Percentiles rank a stretch among this genome's conserved stretches.
Conservation (phyloP, 92 coral and sea anemone genomes). For the Porites lobata region DNA sequence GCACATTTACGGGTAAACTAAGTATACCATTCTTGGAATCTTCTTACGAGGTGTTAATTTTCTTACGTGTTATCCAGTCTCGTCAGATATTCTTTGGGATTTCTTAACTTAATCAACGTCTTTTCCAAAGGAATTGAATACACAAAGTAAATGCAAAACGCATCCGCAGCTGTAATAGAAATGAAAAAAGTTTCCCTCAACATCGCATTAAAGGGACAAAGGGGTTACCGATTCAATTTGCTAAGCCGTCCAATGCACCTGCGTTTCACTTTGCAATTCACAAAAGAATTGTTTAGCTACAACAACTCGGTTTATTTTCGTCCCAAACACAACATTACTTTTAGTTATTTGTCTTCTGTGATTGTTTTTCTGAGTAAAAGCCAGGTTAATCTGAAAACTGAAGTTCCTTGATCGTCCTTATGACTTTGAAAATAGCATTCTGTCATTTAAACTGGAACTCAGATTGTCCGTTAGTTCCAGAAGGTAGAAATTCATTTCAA, state of each 20-base stretch:
- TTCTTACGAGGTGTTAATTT: not conserved
- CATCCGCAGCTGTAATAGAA: not conserved
- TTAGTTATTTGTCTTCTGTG: not conserved
- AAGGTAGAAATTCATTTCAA: not conserved
- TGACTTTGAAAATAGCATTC: too few species aligned
- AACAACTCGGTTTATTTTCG: not conserved
- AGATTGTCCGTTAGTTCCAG: not conserved
- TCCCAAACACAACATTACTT: slow-evolving; percentile 36
- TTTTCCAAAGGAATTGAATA: not conserved
- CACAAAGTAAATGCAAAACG: not conserved
- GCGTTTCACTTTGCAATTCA: not conserved
- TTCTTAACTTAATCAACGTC: not conserved
- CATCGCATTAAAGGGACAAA: not conserved
- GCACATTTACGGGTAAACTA: not conserved
- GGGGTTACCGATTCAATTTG: not conserved
- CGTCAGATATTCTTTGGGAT: not conserved
- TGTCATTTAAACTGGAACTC: too few species aligned
- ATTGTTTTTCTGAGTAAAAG: slow-evolving; percentile 2
- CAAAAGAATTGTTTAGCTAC: slow-evolving; percentile 11
- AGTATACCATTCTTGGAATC: not conserved
- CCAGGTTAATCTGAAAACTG: not conserved
- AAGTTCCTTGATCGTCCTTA: not conserved
- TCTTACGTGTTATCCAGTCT: not conserved
- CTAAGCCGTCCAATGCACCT: not conserved
- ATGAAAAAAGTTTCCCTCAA: not conserved